Percentiles rank a stretch among this genome's conserved stretches.
Conservation (phyloP, 2,888 invertebrate genomes). For the Agrilus mali region DNA sequence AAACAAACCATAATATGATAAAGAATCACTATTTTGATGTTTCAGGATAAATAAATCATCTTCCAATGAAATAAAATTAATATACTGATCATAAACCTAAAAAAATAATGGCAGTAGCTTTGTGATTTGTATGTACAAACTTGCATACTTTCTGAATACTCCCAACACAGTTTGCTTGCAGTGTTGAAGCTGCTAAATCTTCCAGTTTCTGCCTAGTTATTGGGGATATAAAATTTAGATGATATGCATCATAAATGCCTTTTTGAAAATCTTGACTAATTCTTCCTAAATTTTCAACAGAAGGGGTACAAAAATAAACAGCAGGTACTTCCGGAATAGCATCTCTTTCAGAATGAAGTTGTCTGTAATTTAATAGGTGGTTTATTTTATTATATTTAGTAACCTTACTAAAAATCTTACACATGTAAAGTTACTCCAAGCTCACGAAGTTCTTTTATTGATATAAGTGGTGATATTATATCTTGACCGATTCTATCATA, state of each 20-base stretch:
- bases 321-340: conserved; percentile 98
- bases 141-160: conserved; percentile 73
- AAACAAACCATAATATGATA: conserved; percentile 80
- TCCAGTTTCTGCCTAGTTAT: conserved; percentile 89
- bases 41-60: conserved; percentile 93
- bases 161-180: conserved; percentile 81
- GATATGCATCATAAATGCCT: conserved; percentile 87
- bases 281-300: conserved; percentile 88
- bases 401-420: conserved; percentile 43
- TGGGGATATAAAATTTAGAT: conserved; percentile 93
- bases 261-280: conserved; percentile 84
- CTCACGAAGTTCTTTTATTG: conserved; percentile 90
- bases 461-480: conserved; percentile 92
- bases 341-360: conserved; percentile 77
- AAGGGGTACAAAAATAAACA: conserved; percentile 93
- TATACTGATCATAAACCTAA: conserved; percentile 90
- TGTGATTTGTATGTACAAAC: neutral
- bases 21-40: conserved; percentile 79
- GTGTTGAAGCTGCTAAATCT: conserved; percentile 84
- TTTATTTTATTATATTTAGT: neutral
- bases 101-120: conserved; percentile 11
- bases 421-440: conserved; percentile 95
- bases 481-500: conserved; percentile 96
- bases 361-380: conserved; percentile 39
- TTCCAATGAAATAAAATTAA: conserved; percentile 96